A percentile compares a stretch with the other conserved stretches of the same genome.
phyloP scores from a whole-genome alignment of 2,888 invertebrate species.

The Acleris literana region DNA sequence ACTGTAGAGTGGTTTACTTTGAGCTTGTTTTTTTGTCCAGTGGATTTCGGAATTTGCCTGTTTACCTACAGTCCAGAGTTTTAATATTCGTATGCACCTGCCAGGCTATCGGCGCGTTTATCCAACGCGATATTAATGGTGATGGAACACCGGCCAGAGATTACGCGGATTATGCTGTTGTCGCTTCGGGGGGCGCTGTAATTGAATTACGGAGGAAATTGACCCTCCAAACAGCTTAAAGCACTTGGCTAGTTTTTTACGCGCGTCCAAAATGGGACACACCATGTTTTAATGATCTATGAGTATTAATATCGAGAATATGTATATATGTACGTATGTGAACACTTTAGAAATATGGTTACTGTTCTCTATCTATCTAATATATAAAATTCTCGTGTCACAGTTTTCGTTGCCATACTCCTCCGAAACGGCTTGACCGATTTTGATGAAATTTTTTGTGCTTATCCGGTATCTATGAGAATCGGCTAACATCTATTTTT shows the following conservation, averaged over 20 bases:
- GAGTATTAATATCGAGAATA: background rate
- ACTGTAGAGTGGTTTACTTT: too few relatives aligned
- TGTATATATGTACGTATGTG: too few relatives aligned
- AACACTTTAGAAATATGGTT: too few relatives aligned
- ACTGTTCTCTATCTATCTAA: too few relatives aligned
- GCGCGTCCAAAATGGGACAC: background rate
- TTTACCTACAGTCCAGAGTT: constrained; percentile 21
- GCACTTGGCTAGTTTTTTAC: constrained; percentile 15
- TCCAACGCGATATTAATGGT: constrained; percentile 64
- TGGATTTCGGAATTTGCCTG: too few relatives aligned
- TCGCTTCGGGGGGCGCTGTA: constrained; percentile 53
- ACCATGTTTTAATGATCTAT: background rate
- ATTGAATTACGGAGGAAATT: constrained; percentile 55
- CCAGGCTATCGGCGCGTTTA: constrained; percentile 33
- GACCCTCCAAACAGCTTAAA: constrained; percentile 46
- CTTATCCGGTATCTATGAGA: too few relatives aligned
- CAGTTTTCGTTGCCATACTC: too few relatives aligned
- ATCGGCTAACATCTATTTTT: too few relatives aligned
- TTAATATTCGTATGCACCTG: constrained; percentile 13
- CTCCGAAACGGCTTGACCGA: too few relatives aligned
- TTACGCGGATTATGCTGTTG: constrained; percentile 58
- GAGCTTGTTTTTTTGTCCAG: too few relatives aligned
- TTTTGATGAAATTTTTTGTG: too few relatives aligned
- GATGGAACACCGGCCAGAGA: constrained; percentile 73
- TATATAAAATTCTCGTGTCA: too few relatives aligned